phyloP scores from a whole-genome alignment of 2,888 invertebrate genomes.

The Ganaspis brasiliensis region DNA sequence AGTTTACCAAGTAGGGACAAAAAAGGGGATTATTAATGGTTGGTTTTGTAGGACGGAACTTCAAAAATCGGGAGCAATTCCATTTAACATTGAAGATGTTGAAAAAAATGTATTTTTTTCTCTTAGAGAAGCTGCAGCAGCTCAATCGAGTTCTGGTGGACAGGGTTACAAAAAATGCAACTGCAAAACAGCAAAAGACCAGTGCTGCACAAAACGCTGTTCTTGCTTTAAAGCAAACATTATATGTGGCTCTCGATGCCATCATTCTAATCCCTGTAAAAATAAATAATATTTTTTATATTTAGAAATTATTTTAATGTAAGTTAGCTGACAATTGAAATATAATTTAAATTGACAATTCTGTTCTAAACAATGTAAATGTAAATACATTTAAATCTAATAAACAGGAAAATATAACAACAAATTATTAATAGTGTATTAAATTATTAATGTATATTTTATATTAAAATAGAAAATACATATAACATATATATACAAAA shows the following conservation, averaged over 20 bases:
- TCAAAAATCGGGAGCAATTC: constrained; percentile 6
- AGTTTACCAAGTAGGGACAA: constrained; percentile 50
- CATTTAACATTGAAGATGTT: constrained; percentile 19
- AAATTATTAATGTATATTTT: too few relatives aligned
- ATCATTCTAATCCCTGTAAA: constrained; percentile 9
- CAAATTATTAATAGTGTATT: too few relatives aligned
- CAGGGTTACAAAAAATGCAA: constrained; percentile 47
- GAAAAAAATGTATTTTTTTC: constrained; percentile 18
- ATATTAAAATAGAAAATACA: too few relatives aligned
- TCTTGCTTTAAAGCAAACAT: constrained; percentile 38
- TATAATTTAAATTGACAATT: too few relatives aligned
- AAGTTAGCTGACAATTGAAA: too few relatives aligned
- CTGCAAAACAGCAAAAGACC: constrained; percentile 23
- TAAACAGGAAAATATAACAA: too few relatives aligned
- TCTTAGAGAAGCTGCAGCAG: constrained; percentile 42
- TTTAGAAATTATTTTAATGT: too few relatives aligned
- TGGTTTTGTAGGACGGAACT: constrained; percentile 51
- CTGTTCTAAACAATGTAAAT: too few relatives aligned
- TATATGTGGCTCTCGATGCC: constrained; percentile 28
- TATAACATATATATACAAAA: too few relatives aligned
- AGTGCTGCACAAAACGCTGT: constrained; percentile 33
- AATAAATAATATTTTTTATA: too few relatives aligned
- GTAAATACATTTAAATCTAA: too few relatives aligned
- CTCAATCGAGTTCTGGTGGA: constrained; percentile 42
- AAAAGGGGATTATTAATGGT: constrained; percentile 13